Percentiles rank a stretch among this genome's conserved stretches.
Evolutionary conservation across 1,140 invertebrate species (phyloP).

Genomic region (Drosophila arawakana): DNA sequence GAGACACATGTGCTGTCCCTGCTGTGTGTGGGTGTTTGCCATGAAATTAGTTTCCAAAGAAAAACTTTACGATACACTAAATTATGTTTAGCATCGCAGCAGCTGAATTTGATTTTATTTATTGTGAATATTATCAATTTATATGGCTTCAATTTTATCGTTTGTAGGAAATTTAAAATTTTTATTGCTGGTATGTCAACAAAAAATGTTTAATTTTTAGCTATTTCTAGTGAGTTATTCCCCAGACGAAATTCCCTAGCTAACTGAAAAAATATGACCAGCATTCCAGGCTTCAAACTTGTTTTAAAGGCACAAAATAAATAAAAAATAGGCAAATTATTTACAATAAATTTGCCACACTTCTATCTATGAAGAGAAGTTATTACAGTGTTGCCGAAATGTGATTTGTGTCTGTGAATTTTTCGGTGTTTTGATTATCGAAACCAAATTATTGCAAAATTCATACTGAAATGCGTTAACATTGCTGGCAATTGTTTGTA

Average conservation of each 20-base stretch:
- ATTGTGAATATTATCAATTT: constrained; percentile 12
- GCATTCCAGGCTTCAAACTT: too few relatives aligned
- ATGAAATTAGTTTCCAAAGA: constrained; percentile 5
- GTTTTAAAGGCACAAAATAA: not conserved
- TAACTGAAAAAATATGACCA: too few relatives aligned
- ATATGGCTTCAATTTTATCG: not conserved
- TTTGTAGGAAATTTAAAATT: not conserved
- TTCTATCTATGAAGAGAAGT: not conserved
- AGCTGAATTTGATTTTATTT: constrained; percentile 18
- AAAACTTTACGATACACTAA: constrained; percentile 21
- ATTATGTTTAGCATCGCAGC: constrained; percentile 9
- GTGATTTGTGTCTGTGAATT: not conserved
- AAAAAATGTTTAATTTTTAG: constrained; percentile 6
- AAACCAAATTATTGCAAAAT: constrained; percentile 11
- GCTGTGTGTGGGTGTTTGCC: constrained; percentile 1
- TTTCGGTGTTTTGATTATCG: not conserved
- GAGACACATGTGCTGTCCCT: not conserved
- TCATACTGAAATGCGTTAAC: not conserved
- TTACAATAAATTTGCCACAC: not conserved
- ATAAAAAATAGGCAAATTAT: not conserved
- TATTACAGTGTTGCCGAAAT: not conserved
- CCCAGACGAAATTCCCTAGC: too few relatives aligned
- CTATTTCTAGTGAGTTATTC: not conserved
- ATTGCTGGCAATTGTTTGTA: not conserved
- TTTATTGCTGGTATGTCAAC: not conserved